Evolutionary conservation across 1,140 invertebrate genomes (phyloP).

Genomic region (Pseudomyrmex gracilis): DNA sequence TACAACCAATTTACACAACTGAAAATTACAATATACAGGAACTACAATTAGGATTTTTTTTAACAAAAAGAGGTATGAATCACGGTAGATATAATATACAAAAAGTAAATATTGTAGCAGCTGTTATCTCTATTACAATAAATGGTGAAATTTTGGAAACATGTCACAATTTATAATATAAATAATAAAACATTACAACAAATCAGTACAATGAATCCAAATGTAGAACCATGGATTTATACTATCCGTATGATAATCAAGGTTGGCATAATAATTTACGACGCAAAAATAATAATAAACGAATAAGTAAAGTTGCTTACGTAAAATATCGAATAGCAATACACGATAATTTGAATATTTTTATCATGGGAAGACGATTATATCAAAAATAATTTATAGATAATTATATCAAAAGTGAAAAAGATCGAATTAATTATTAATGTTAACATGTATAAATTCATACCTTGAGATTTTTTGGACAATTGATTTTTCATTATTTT

Average conservation of each 20-base stretch:
- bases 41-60: conserved; percentile 10
- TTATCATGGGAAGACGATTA: conserved; percentile 14
- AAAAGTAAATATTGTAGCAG: background rate
- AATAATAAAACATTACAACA: background rate
- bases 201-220: background rate
- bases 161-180: background rate
- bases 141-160: background rate
- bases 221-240: background rate
- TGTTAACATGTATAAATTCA: background rate
- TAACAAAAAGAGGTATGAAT: background rate
- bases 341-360: conserved; percentile 4
- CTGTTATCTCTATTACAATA: background rate
- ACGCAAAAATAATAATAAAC: too few relatives aligned
- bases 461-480: too few relatives aligned
- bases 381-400: background rate
- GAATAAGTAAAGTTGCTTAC: too few relatives aligned
- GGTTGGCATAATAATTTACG: too few relatives aligned
- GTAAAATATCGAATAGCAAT: background rate
- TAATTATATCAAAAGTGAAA: background rate
- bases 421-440: background rate
- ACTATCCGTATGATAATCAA: too few relatives aligned
- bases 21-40: background rate
- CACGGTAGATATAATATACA: background rate
- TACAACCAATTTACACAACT: too few relatives aligned
- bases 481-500: too few relatives aligned